Evolutionary conservation across 2,888 invertebrate species (phyloP), one percentile per base, ranked within the genome.

Genomic region (Aphidoletes aphidimyza): DNA sequence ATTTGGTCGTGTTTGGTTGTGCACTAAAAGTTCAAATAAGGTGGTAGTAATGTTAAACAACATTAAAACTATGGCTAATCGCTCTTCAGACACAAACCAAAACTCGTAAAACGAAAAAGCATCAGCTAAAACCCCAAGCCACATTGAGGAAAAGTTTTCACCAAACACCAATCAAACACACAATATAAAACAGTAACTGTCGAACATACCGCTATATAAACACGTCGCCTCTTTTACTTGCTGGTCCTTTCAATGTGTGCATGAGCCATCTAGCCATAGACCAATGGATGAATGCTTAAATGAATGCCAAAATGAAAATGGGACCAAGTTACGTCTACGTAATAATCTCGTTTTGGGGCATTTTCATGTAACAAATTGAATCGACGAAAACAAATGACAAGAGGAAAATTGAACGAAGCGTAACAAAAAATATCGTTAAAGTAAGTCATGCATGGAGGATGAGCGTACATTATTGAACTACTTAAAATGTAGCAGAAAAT

Each of bases 51-150:
- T 22, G 17, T 47, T 22, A 30, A 69, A 69, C 69, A 69, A 69
- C 11, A 69, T 69, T 69, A 69, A 69, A 69, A 69, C 69, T 69
- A 69, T 69, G 69, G 30, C 69, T 69, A 34, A 69, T 69, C 69
- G 34, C 69, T 30, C 69, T 69, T 69, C 11, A 69, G 30, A 2
- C 26, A 8, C 11, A 14, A 69, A 34, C n/a, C 22, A 5, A 19
- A 69, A 30, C 30, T 69, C 69, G 34, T 69, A 69, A 69, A 69
- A 69, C 5, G 54, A 54, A 54, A 54, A n/a, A 54, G 2, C 69
- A 69, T 69, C n/a, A n/a, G 69, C 30, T 30, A 69, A 69, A 30
- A 69, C 69, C 14, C 34, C 30, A 69, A 69, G 69, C 30, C 69
- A 30, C 69, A 30, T 30, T 14, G 69, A 14, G 69, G 30, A 30